Conservation (phyloP, 2,797 vertebrate species). For the Naso thynnoides region DNA sequence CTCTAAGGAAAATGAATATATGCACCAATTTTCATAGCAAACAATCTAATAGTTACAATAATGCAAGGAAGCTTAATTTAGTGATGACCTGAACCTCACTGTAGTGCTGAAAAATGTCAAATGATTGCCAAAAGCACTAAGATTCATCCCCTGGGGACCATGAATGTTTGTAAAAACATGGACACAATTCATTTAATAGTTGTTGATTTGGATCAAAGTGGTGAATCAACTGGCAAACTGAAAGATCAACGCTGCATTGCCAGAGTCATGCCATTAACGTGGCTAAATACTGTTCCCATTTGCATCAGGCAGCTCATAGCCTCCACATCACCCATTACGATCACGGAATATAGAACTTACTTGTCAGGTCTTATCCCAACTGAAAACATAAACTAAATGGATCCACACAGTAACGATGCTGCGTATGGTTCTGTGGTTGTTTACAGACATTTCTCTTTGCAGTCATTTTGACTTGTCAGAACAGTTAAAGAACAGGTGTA, state of each 20-base stretch:
- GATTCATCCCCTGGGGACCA: neutral
- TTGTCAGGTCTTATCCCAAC: neutral
- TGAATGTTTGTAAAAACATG: neutral
- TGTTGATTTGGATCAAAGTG: neutral
- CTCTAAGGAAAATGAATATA: neutral
- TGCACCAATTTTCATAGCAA: neutral
- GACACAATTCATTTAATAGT: neutral
- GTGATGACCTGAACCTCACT: neutral
- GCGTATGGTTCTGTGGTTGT: conserved; percentile 10
- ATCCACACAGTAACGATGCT: neutral
- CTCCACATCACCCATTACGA: neutral
- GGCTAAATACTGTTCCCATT: neutral
- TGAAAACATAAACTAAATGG: neutral
- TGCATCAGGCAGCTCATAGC: neutral
- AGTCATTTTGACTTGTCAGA: conserved; percentile 34
- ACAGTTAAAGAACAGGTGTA: conserved; percentile 58
- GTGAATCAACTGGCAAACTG: neutral
- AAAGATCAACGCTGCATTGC: neutral
- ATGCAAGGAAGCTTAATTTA: neutral
- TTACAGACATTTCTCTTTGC: conserved; percentile 44
- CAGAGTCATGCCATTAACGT: neutral
- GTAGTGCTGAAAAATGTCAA: neutral
- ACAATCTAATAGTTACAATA: neutral
- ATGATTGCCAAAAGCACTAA: neutral
- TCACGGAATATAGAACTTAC: neutral